Evolutionary conservation across 2,797 vertebrate genomes (phyloP).

Genomic region (Paratrypauchen microcephalus): DNA sequence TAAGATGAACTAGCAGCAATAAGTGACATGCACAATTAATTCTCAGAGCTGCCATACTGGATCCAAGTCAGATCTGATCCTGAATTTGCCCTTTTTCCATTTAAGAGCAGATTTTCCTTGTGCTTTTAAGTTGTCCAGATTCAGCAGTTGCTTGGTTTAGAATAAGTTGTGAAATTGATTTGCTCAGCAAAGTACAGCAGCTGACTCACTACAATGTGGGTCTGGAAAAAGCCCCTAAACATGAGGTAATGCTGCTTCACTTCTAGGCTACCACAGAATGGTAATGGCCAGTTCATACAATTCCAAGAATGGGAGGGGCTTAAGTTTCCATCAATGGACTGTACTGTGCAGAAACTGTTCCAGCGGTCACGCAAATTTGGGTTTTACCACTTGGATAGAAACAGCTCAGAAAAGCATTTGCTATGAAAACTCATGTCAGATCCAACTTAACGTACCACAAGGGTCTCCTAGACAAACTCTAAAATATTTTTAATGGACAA

Average conservation of each 20-base stretch:
- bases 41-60: neutral
- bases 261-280: conserved; percentile 29
- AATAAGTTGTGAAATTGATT: conserved; percentile 7
- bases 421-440: neutral
- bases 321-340: conserved; percentile 10
- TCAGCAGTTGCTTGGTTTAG: conserved; percentile 2
- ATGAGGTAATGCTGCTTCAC: conserved; percentile 34
- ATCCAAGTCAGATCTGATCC: neutral
- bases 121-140: neutral
- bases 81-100: neutral
- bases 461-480: neutral
- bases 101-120: neutral
- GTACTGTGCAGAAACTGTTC: neutral
- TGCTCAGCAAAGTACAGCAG: conserved; percentile 1
- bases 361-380: conserved; percentile 1
- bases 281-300: conserved; percentile 2
- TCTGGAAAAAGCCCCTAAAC: conserved; percentile 21
- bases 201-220: conserved; percentile 7
- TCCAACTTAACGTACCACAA: neutral
- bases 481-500: no score
- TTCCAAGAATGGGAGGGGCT: conserved; percentile 27
- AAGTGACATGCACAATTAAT: neutral
- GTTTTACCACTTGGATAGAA: neutral
- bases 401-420: neutral
- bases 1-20: no score